Base-by-base conservation (phyloP, 2,888 invertebrate species). In the Cheilosia scutellata region DNA sequence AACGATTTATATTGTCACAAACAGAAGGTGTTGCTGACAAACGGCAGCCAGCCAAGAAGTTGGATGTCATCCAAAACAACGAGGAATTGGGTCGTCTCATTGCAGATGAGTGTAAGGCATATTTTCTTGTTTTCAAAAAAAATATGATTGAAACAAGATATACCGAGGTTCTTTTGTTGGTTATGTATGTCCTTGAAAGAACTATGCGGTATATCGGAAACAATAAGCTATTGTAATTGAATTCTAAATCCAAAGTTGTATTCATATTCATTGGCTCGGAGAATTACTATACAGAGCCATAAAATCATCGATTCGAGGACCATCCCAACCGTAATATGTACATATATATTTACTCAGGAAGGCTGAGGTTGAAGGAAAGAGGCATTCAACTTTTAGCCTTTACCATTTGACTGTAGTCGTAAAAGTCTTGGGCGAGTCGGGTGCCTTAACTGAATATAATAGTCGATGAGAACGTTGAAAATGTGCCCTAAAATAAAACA, bases 11-110 rank as follows among this genome's bases (percentile, higher is more conserved):
- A 47, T 76, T 76, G 63, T 70, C 57, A 40, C 63, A 76, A 58
- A 20, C 76, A 70, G 49, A 76, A 82, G 82, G 82, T 82, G 76
- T 65, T 44, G 16, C 63, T 65, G 74, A 74, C 74, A 65, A 65
- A 65, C 63, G 74, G 74, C 74, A 74, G 63, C 74, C 55, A 47
- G 74, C 65, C 74, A 63, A 70, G 57, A 70, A 57, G 55, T 65
- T 74, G 74, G 74, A 63, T 29, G 9, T 1, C 40, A 27, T 63
- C 74, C 74, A 70, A 57, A 29, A 31, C 60, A 13, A 47, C 62
- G n/a, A 11, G 31, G 33, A 63, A 63, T 20, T 63, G 29, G 47
- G 60, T 60, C 42, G 63, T 63, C 37, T 37, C 37, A 37, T 11
- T 33, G 63, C 47, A 44, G 42, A 60, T 60, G 42, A 37, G 37